phyloP scores from a whole-genome alignment of 2,113 vertebrate genomes.

The Gila orcuttii region DNA sequence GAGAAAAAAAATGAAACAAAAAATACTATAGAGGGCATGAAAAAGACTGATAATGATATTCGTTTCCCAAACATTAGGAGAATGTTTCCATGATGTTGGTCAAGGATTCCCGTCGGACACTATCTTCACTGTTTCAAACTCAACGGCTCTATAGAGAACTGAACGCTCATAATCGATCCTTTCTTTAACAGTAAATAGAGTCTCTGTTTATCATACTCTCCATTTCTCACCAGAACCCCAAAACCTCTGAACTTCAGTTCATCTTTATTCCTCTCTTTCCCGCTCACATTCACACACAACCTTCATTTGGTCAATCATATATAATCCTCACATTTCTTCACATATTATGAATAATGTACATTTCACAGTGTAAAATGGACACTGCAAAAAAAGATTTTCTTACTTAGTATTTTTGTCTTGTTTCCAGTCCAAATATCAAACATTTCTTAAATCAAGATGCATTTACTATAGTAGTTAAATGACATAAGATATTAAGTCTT shows the following conservation, averaged over 20 bases:
- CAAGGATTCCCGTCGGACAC: conserved; percentile 44
- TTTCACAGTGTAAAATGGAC: too few species aligned
- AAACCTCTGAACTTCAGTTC: neutral
- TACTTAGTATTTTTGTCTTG: too few species aligned
- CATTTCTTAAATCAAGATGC: too few species aligned
- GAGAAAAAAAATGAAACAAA: neutral
- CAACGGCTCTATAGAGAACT: conserved; percentile 40
- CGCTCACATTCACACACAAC: neutral
- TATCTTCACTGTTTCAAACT: conserved; percentile 45
- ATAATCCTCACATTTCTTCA: neutral
- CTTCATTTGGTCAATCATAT: neutral
- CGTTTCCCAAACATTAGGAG: conserved; percentile 30
- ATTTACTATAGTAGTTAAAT: too few species aligned
- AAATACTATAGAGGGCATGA: neutral
- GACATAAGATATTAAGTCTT: too few species aligned
- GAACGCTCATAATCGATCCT: conserved; percentile 37
- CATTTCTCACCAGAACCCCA: conserved; percentile 33
- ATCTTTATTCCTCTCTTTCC: neutral
- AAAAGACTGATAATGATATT: conserved; percentile 17
- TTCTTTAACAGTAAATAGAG: conserved; percentile 39
- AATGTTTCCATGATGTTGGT: conserved; percentile 26
- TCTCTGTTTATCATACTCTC: conserved; percentile 11
- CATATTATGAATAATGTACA: too few species aligned
- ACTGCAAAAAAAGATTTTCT: too few species aligned
- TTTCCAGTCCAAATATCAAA: too few species aligned